Evolutionary conservation across 2,888 invertebrate genomes (phyloP), one percentile per base, ranked within the genome.

Genomic region (Ectemnius lituratus): DNA sequence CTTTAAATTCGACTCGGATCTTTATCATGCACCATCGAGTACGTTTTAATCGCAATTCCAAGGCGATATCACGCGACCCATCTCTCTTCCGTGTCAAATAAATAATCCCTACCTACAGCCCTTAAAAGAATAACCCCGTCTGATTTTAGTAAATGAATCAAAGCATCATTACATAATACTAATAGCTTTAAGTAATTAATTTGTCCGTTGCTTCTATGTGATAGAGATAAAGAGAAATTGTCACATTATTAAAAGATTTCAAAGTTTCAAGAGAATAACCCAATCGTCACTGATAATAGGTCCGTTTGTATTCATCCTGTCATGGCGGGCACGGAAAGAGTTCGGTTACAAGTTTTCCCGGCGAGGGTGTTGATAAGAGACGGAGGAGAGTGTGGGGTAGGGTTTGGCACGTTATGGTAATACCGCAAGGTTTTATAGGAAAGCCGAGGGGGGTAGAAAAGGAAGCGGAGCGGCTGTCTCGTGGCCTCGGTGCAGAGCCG

Each of bases 301-400:
- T 85, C 81, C 81, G 85, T 88, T 88, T 87, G 85, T 86, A 89
- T 88, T 88, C 87, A 86, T 84, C 81, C 83, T 84, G 86, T 87
- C 84, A 85, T 83, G 79, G 37, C 37, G 37, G 37, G 37, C 79
- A 75, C 60, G 79, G 78, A 75, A 76, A 76, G 78, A 76, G 80
- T 77, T 16, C 14, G 52, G n/a, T 14, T 52, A 52, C 52, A 52
- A 52, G 16, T 16, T 52, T 14, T n/a, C n/a, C 52, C 5, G 52
- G 16, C 8, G 80, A 79, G 74, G 62, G 68, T 62, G 69, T 58
- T 57, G 56, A 20, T 1, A 69, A 67, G 73, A 63, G 62, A 62
- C 70, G 70, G 64, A 75, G 60, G 69, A 65, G 62, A 81, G 68
- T 47, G 67, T 66, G 62, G 49, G 62, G 64, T 23, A 23, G 65